phyloP scores from a whole-genome alignment of 2,797 vertebrate species.

The Rhyacichthys aspro region DNA sequence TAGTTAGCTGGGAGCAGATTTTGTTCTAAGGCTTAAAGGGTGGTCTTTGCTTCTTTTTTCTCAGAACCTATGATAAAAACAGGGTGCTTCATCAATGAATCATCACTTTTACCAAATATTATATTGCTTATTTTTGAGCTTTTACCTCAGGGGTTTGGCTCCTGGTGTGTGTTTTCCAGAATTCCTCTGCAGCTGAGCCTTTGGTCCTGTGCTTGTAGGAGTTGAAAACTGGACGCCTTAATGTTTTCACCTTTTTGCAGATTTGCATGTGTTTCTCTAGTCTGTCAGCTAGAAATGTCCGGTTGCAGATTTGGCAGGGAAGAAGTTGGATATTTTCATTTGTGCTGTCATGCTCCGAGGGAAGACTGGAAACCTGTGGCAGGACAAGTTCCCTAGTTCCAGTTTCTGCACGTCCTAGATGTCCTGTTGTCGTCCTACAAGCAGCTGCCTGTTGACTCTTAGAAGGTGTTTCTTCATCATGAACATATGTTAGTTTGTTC shows the following conservation, averaged over 20 bases:
- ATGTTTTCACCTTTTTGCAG: constrained; percentile 77
- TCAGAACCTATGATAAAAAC: constrained; percentile 27
- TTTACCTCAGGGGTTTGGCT: constrained; percentile 62
- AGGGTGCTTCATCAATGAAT: neutral
- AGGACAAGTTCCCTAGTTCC: neutral
- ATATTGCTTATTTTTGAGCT: neutral
- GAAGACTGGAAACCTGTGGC: constrained; percentile 3
- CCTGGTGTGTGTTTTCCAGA: constrained; percentile 69
- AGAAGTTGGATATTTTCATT: constrained; percentile 35
- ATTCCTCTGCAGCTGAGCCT: constrained; percentile 82
- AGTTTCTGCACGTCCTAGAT: constrained; percentile 18
- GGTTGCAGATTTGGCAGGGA: constrained; percentile 82
- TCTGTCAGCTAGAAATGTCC: constrained; percentile 76
- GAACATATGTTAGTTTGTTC: constrained; percentile 12
- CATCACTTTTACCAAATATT: neutral
- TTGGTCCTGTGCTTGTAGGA: constrained; percentile 80
- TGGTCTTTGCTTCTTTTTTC: constrained; percentile 75
- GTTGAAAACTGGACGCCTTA: constrained; percentile 83
- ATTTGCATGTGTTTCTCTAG: constrained; percentile 81
- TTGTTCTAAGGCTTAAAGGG: constrained; percentile 71
- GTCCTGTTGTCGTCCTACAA: constrained; percentile 1
- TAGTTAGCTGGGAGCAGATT: constrained; percentile 58
- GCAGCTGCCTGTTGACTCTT: constrained; percentile 25
- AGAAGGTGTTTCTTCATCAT: constrained; percentile 15
- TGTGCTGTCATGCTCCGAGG: constrained; percentile 7